Evolutionary conservation across 1,140 invertebrate species (phyloP).

Genomic region (Helicoverpa armigera): DNA sequence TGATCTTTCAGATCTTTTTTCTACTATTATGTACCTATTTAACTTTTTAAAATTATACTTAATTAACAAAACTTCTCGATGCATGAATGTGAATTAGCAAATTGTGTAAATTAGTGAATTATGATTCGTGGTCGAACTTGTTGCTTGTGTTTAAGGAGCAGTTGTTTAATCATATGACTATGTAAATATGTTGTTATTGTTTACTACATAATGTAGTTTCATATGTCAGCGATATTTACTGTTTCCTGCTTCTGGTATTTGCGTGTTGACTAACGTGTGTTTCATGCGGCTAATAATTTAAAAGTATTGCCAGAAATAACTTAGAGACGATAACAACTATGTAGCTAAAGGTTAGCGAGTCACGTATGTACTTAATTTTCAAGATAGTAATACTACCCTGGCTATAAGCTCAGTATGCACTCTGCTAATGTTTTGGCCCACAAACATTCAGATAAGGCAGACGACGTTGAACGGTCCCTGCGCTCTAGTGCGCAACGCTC

Average conservation of each 20-base stretch:
- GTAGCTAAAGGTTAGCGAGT: not conserved
- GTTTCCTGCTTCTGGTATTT: constrained; percentile 28
- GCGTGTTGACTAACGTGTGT: constrained; percentile 28
- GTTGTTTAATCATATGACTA: not conserved
- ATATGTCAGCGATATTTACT: constrained; percentile 32
- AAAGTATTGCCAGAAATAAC: not conserved
- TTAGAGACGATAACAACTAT: not conserved
- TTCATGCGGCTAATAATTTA: not conserved
- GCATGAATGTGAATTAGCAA: constrained; percentile 15
- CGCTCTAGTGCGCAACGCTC: not conserved
- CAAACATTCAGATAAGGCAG: constrained; percentile 5
- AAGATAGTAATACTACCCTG: not conserved
- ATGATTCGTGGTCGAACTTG: not conserved
- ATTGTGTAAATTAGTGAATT: not conserved
- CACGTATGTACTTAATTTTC: not conserved
- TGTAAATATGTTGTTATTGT: constrained; percentile 1
- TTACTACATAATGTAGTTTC: constrained; percentile 2
- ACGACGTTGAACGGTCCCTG: not conserved
- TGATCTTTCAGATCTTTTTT: not conserved
- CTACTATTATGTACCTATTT: not conserved
- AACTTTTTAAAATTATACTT: not conserved
- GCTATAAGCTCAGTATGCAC: not conserved
- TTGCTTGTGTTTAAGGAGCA: not conserved
- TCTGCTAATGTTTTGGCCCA: not conserved
- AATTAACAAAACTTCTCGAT: not conserved